A percentile compares a stretch with the other conserved stretches of the same genome.
Evolutionary conservation across 2,797 vertebrate genomes (phyloP).

Genomic region (Myotis pilosus): DNA sequence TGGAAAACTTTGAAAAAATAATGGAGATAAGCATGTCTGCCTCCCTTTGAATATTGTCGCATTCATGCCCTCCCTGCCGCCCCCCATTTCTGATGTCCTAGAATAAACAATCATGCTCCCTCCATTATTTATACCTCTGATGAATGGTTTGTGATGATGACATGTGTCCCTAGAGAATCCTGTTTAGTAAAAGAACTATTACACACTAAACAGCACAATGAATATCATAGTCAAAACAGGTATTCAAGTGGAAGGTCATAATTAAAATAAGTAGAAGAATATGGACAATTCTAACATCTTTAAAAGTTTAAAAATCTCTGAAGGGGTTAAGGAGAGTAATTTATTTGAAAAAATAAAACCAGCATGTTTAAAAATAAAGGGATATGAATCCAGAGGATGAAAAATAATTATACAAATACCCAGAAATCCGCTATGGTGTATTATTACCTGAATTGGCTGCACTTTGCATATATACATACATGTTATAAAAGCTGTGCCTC

Average conservation of each 20-base stretch:
- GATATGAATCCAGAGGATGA: not conserved
- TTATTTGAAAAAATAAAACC: not conserved
- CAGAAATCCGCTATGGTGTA: not conserved
- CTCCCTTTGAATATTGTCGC: not conserved
- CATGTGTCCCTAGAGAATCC: conserved; percentile 21
- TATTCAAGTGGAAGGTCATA: conserved; percentile 32
- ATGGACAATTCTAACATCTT: conserved; percentile 9
- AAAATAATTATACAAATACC: not conserved
- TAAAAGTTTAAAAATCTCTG: not conserved
- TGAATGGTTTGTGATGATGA: conserved; percentile 47
- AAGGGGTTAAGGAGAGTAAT: not conserved
- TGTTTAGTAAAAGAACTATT: conserved; percentile 41
- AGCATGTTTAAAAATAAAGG: conserved; percentile 31
- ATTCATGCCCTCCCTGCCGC: not conserved
- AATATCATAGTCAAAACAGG: not conserved
- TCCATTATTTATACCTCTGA: conserved; percentile 36
- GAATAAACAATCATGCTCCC: not conserved
- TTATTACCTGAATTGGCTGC: not conserved
- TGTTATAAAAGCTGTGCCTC: not conserved
- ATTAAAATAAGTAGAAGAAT: conserved; percentile 46
- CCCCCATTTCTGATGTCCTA: not conserved
- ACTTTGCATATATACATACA: not conserved
- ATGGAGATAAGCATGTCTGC: not conserved
- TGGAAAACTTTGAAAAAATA: not conserved
- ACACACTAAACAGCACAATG: conserved; percentile 33